Conservation (phyloP, 2,797 vertebrate species). For the Basileuterus tristriatus region DNA sequence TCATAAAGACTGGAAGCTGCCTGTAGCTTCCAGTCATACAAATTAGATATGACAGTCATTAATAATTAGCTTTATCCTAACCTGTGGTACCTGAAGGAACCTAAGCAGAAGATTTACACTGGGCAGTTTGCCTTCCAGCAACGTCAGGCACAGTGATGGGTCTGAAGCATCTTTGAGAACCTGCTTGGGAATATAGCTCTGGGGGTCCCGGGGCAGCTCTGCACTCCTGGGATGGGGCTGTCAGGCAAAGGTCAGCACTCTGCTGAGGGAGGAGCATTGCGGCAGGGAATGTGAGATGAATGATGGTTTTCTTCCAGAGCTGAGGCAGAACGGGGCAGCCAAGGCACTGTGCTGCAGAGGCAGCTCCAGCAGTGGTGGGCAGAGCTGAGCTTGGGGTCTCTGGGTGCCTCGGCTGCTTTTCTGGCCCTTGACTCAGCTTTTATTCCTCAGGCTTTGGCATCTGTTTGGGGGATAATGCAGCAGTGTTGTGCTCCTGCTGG, state of each 20-base stretch:
- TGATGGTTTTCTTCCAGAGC: not conserved
- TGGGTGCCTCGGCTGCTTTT: not conserved
- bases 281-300: not conserved
- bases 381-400: not conserved
- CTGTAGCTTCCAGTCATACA: constrained; percentile 9
- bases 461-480: fast-evolving
- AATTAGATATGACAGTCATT: constrained; percentile 28
- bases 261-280: not conserved
- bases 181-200: not conserved
- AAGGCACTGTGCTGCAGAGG: not conserved
- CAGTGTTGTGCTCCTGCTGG: fast-evolving
- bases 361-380: not conserved
- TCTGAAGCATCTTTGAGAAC: not conserved
- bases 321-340: not conserved
- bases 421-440: not conserved
- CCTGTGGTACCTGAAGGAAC: not conserved
- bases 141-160: not conserved
- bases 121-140: not conserved
- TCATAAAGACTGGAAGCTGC: constrained; percentile 1
- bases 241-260: not conserved
- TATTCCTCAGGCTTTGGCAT: not conserved
- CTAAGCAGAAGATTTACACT: not conserved
- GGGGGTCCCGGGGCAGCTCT: not conserved
- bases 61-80: constrained; percentile 26
- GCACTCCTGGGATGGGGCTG: not conserved